These are phyloP conservation scores for Dendrolimus houi DNA, from an alignment of 2,888 invertebrate species.

Conservation along the genomic window DNA sequence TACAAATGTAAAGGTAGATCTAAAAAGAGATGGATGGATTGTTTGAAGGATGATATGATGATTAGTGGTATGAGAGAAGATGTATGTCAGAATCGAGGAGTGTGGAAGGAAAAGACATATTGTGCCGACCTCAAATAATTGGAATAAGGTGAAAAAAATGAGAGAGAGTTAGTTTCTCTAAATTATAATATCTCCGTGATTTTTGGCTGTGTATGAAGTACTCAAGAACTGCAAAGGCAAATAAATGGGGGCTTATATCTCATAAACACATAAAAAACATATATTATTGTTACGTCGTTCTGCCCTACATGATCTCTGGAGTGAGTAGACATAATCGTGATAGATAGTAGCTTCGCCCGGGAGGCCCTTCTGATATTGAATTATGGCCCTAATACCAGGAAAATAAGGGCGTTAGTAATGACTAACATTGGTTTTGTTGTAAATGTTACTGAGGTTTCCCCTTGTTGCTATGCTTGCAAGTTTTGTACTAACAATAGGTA, in stretches of 20 bases:
- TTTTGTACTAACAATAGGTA: no score
- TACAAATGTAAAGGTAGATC: no score
- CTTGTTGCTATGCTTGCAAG: not conserved
- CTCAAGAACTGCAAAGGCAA: not conserved
- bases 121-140: no score
- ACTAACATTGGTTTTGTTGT: not conserved
- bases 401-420: not conserved
- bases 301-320: not conserved
- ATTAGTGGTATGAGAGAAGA: no score
- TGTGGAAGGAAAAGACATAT: no score
- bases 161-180: no score
- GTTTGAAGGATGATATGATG: no score
- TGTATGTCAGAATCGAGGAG: no score
- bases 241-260: not conserved
- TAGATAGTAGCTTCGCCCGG: not conserved
- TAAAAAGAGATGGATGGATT: no score
- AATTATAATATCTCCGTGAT: not conserved
- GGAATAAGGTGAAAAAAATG: no score
- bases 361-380: not conserved
- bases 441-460: not conserved
- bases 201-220: not conserved
- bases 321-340: not conserved
- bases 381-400: conserved; percentile 1
- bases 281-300: not conserved
- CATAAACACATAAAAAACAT: not conserved